Base-by-base conservation (phyloP, 2,113 vertebrate genomes). In the Tyto alba region DNA sequence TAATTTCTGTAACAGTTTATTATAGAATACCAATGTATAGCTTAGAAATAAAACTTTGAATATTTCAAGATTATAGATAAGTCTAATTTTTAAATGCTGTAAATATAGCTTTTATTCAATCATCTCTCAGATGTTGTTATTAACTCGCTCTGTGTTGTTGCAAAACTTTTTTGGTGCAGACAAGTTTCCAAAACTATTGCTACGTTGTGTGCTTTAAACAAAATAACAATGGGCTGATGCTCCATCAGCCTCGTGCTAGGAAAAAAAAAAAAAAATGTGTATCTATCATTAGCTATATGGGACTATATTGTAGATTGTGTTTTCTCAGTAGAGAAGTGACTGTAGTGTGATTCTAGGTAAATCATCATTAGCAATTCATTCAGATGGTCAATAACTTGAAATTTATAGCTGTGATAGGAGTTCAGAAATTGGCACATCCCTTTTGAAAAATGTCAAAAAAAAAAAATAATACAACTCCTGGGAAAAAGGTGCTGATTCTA, bases 11-110 rank as follows among this genome's bases (percentile, higher is more conserved):
- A 99, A 98, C 98, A 97, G 98, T 99, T 99, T 99, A 98, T 99
- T 99, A 98, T 99, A 99, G 99, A 99, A 98, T 98, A 99, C 98
- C 98, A 98, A 98, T 99, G 99, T 99, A 99, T 99, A 99, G 99
- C 98, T 99, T 99, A 99, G 99, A 99, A 98, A 98, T 98, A 98
- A 98, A 98, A 98, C 98, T 99, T 99, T 99, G 98, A 99, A 97
- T 99, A 99, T 98, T 98, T 99, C 98, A 98, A 98, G 98, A 98
- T 98, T 98, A 98, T 99, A 99, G 98, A 98, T 98, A 98, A 98
- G 98, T 99, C 98, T 98, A 98, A 98, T 98, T 98, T 98, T 98
- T 98, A 99, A 98, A 98, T 32, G 98, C 99, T 99, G 99, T 99
- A 99, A 98, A 99, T 99, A 99, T 98, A 98, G 99, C 99, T 99